Conservation (phyloP, 2,113 vertebrate genomes). For the Climacteris rufus region DNA sequence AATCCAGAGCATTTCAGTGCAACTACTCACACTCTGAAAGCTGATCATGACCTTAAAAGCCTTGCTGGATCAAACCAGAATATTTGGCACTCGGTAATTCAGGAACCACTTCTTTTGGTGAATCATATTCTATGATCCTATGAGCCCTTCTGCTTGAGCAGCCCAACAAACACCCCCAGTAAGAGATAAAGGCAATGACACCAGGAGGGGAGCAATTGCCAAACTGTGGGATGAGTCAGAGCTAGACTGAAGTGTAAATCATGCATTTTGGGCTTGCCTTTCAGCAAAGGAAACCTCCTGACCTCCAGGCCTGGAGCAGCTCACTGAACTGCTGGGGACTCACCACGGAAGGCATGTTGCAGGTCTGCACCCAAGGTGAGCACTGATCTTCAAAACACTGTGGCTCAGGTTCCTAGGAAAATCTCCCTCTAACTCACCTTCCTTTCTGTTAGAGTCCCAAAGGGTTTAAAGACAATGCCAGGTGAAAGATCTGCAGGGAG, state of each 20-base stretch:
- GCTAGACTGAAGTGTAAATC: not conserved
- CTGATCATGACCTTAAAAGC: slow-evolving; percentile 23
- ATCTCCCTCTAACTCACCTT: not conserved
- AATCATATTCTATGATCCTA: not conserved
- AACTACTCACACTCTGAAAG: not conserved
- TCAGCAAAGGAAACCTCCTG: not conserved
- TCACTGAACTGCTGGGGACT: not conserved
- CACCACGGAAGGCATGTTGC: not conserved
- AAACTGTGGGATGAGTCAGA: not conserved
- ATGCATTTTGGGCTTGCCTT: not conserved
- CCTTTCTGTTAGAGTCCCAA: not conserved
- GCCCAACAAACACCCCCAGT: not conserved
- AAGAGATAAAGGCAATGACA: not conserved
- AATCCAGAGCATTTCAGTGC: slow-evolving; percentile 1
- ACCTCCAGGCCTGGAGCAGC: not conserved
- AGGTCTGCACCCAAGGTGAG: not conserved
- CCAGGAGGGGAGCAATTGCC: not conserved
- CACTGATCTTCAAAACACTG: not conserved
- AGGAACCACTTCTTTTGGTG: not conserved
- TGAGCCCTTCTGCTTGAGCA: not conserved
- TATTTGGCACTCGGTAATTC: not conserved
- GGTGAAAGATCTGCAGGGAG: not conserved
- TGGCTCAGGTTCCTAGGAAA: not conserved
- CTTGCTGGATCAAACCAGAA: slow-evolving; percentile 22
- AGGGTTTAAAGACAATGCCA: not conserved